Evolutionary conservation across 2,888 invertebrate species (phyloP).

Genomic region (Tipula vernalis): DNA sequence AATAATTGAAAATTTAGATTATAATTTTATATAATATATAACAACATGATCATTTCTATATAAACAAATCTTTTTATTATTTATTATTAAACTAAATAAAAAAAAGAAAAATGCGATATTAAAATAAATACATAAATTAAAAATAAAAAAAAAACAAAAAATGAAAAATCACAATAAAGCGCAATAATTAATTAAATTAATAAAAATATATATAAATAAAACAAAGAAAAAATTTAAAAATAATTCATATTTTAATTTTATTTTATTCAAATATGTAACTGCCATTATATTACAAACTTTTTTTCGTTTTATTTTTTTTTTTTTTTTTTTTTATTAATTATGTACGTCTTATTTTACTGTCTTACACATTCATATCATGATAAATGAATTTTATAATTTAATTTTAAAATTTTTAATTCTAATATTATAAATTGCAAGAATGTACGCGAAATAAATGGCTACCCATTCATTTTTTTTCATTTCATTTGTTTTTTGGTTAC

Average conservation of each 20-base stretch:
- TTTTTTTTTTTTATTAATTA: neutral
- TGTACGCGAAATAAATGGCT: neutral
- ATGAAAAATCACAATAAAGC: neutral
- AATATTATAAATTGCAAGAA: neutral
- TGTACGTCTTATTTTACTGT: neutral
- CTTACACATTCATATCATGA: neutral
- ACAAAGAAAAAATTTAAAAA: neutral
- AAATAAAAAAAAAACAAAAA: neutral
- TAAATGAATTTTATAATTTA: neutral
- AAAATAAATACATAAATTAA: neutral
- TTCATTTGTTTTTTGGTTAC: neutral
- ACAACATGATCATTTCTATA: neutral
- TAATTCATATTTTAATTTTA: neutral
- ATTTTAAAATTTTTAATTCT: neutral
- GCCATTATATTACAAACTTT: neutral
- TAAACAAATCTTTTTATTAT: neutral
- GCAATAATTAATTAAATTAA: neutral
- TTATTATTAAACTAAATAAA: neutral
- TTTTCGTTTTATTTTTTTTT: neutral
- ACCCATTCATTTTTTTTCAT: neutral
- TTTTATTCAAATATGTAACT: neutral
- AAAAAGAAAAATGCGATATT: neutral
- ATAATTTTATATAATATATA: neutral
- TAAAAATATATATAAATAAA: neutral
- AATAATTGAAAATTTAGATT: neutral